Base-by-base conservation (phyloP, 2,113 vertebrate species). In the Dissostichus mawsoni region DNA sequence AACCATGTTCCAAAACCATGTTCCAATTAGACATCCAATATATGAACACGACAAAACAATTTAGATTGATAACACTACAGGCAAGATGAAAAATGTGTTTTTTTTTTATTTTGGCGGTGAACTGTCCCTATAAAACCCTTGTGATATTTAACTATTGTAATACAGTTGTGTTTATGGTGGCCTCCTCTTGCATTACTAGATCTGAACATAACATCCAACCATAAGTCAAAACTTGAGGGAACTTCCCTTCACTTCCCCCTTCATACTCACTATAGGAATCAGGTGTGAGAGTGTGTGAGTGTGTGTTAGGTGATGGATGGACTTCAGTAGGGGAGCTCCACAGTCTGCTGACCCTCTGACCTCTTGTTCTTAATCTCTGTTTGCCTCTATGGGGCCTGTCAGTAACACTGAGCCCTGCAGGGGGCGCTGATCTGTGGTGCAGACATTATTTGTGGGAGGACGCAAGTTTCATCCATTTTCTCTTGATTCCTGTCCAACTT, bases 391-490 rank as follows among this genome's bases (percentile, higher is more conserved):
- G 18, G n/a, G 11, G 10, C 44, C 56, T 68, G 73, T 25, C 73
- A 80, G 73, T 41, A 62, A 63, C 16, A 53, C 20, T 0, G 47
- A 9, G 20, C 20, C 64, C 81, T 51, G 58, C 25, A 79, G 81
- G 70, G 70, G 76, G 65, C 44, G 62, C 72, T 63, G n/a, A 16
- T 36, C 77, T 13, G n/a, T 13, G 11, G 29, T 8, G n/a, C n/a
- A 41, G 29, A 41, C 0, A 45, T 16, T 8, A 18, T 0, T 8
- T 36, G 1, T 10, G 18, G 68, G 47, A 67, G 11, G 11, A 64
- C n/a, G 12, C 4, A 11, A 14, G 5, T 18, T 55, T 20, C 8
- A 41, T 65, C 3, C 1, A 8, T 18, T 63, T 48, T 70, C 8
- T 29, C 5, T 10, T 3, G 3, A 16, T 71, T 48, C 29, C 18